Evolutionary conservation across 2,797 vertebrate species (phyloP).

Genomic region (Falco biarmicus): DNA sequence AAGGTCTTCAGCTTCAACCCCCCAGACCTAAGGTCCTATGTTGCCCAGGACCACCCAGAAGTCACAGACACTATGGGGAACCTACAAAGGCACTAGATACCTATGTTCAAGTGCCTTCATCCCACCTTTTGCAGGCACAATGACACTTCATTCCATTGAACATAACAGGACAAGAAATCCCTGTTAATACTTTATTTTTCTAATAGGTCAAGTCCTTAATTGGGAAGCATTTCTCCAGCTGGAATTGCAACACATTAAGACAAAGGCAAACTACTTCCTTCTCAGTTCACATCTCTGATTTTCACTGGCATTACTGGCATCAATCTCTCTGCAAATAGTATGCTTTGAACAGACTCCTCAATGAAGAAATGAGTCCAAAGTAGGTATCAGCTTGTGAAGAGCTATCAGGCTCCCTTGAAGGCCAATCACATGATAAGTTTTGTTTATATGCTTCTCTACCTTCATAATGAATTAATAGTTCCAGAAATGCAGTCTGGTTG

Average conservation of each 20-base stretch:
- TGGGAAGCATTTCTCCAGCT: background rate
- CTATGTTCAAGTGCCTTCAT: background rate
- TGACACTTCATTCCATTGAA: background rate
- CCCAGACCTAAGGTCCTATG: background rate
- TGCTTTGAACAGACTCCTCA: background rate
- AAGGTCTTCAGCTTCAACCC: background rate
- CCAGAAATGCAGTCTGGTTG: background rate
- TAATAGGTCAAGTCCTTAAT: background rate
- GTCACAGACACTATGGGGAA: accelerated
- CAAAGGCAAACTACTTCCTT: background rate
- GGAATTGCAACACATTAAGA: background rate
- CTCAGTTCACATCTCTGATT: background rate
- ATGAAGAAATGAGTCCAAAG: background rate
- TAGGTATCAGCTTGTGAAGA: background rate
- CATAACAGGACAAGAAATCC: background rate
- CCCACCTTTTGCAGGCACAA: background rate
- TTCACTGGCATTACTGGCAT: background rate
- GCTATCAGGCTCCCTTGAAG: background rate
- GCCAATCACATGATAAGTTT: background rate
- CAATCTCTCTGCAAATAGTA: background rate
- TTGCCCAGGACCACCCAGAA: background rate
- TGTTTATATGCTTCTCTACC: background rate
- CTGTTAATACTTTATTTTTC: background rate
- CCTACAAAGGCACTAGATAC: background rate
- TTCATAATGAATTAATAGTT: background rate